Evolutionary conservation across 2,888 invertebrate genomes (phyloP), one percentile per base, ranked within the genome.

Genomic region (Spodoptera exigua): DNA sequence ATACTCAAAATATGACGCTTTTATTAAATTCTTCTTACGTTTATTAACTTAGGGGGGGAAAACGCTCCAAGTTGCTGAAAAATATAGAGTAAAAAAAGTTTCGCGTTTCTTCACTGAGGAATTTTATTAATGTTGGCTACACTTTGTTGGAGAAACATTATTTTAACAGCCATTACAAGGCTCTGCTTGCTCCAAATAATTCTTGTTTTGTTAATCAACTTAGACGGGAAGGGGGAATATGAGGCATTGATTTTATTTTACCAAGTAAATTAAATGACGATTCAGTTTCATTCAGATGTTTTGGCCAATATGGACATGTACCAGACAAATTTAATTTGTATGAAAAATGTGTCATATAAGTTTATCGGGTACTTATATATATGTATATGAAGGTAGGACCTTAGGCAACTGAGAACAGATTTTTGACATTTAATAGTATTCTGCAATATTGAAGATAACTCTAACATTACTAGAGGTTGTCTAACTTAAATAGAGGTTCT

Each of bases 21-120:
- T 91, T 93, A 92, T 93, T 92, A 93, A 93, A 92, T 93, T 92
- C 91, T 84, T 88, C 83, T 83, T 86, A 85, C 86, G 89, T 88
- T 89, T 91, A 88, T 90, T 85, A 87, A 86, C 82, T 84, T 83
- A 85, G 82, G 82, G 84, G 54, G 74, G 60, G 88, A 87, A 89
- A 90, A 89, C 83, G 82, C 84, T 83, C 71, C 79, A 83, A 86
- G 85, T 87, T 85, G 84, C 82, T 82, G 77, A 82, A 61, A 82
- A 85, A 81, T 82, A 86, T 80, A 81, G 83, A 85, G 80, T 55
- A 74, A 85, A 88, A 85, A 87, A 90, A 89, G 85, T 89, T 88
- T 86, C 82, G 75, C 82, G 83, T 88, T 91, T 87, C 89, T 89
- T 86, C 80, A 82, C 83, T 86, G 65, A 85, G 80, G 90, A 90